Evolutionary conservation across 2,797 vertebrate species (phyloP).

Genomic region (Argyrosomus regius): DNA sequence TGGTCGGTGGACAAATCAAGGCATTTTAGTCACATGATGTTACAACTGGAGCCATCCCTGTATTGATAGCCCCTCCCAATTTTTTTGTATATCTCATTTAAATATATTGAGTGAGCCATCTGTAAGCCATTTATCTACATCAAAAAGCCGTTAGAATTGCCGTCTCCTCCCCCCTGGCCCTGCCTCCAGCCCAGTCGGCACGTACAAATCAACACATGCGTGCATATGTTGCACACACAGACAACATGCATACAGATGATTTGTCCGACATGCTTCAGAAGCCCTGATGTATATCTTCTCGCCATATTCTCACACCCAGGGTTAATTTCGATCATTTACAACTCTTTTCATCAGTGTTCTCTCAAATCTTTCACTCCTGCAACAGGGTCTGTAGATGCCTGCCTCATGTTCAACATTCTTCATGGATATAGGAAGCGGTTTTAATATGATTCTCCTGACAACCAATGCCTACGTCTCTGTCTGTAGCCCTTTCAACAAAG

Average conservation of each 20-base stretch:
- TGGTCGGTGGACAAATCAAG: constrained; percentile 36
- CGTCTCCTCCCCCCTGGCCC: constrained; percentile 64
- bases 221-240: constrained; percentile 60
- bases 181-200: constrained; percentile 61
- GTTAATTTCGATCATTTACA: neutral
- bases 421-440: constrained; percentile 83
- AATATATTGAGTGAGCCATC: constrained; percentile 88
- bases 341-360: constrained; percentile 10
- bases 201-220: constrained; percentile 70
- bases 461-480: constrained; percentile 83
- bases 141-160: constrained; percentile 84
- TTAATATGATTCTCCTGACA: constrained; percentile 87
- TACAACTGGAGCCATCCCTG: constrained; percentile 54
- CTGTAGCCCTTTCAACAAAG: constrained; percentile 67
- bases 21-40: constrained; percentile 48
- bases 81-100: constrained; percentile 84
- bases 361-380: constrained; percentile 10
- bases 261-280: constrained; percentile 21
- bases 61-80: constrained; percentile 67
- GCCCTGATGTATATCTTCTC: constrained; percentile 8
- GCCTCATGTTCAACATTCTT: constrained; percentile 51
- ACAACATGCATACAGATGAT: constrained; percentile 2
- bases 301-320: neutral
- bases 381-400: constrained; percentile 35
- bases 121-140: constrained; percentile 89